phyloP scores from a whole-genome alignment of 2,113 vertebrate species.

The Marmota flaviventris region DNA sequence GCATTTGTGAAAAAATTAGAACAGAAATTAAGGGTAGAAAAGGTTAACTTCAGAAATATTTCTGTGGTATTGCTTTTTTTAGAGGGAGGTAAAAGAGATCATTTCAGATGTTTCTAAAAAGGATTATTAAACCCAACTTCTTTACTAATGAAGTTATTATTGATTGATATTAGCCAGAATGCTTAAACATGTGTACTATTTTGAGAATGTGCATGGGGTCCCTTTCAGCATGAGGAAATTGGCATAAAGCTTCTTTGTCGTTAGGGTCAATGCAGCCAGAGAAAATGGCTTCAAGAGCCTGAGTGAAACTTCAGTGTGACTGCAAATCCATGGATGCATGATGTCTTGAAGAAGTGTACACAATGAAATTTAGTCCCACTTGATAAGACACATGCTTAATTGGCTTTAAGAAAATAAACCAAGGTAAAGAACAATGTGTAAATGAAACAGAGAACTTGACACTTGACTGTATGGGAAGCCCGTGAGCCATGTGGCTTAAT shows the following conservation, averaged over 20 bases:
- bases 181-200: neutral
- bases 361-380: constrained; percentile 76
- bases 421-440: constrained; percentile 85
- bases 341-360: constrained; percentile 65
- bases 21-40: constrained; percentile 86
- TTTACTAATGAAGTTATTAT: neutral
- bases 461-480: constrained; percentile 91
- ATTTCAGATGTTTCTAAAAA: neutral
- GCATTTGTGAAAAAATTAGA: constrained; percentile 85
- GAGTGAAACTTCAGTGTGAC: neutral
- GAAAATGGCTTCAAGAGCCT: neutral
- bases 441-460: constrained; percentile 84
- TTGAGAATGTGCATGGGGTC: constrained; percentile 69
- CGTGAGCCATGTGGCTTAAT: constrained; percentile 96
- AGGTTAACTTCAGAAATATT: constrained; percentile 79
- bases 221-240: neutral
- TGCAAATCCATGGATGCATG: constrained; percentile 43
- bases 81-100: constrained; percentile 33
- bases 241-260: neutral
- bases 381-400: constrained; percentile 83
- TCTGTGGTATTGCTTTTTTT: neutral
- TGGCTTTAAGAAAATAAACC: constrained; percentile 87
- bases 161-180: constrained; percentile 52
- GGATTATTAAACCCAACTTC: neutral
- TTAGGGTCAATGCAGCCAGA: neutral